These are phyloP conservation scores for Brachirus orientalis DNA, from an alignment of 2,113 vertebrate genomes.

Conservation along the genomic window DNA sequence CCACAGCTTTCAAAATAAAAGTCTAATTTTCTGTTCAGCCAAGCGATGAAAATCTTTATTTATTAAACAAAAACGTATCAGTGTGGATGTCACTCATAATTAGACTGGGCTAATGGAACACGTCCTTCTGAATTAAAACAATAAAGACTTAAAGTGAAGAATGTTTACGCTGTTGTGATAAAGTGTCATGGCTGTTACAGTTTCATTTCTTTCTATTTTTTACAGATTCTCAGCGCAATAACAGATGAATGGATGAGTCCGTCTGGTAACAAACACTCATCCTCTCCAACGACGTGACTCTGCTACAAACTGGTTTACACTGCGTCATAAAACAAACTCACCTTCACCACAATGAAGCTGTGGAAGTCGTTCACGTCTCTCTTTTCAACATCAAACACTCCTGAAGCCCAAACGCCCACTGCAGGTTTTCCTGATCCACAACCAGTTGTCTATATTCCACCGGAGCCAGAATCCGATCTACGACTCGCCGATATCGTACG, in stretches of 20 bases:
- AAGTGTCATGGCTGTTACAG: neutral
- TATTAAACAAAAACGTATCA: too few relatives aligned
- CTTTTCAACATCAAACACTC: neutral
- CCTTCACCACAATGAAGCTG: neutral
- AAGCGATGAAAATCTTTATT: too few relatives aligned
- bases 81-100: too few relatives aligned
- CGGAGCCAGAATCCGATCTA: neutral
- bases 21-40: too few relatives aligned
- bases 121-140: too few relatives aligned
- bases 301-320: neutral
- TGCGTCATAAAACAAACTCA: neutral
- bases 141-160: too few relatives aligned
- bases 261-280: neutral
- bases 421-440: neutral
- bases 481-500: conserved; percentile 6
- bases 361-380: neutral
- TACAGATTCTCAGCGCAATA: neutral
- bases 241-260: neutral
- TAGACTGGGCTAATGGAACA: too few relatives aligned
- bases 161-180: too few relatives aligned
- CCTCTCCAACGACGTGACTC: neutral
- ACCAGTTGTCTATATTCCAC: neutral
- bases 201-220: too few relatives aligned
- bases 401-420: neutral
- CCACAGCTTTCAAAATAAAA: too few relatives aligned